Percentiles rank a stretch among this genome's conserved stretches.
These are phyloP conservation scores for Xylophagus ater DNA, from an alignment of 2,888 invertebrate species.

Conservation along the genomic window DNA sequence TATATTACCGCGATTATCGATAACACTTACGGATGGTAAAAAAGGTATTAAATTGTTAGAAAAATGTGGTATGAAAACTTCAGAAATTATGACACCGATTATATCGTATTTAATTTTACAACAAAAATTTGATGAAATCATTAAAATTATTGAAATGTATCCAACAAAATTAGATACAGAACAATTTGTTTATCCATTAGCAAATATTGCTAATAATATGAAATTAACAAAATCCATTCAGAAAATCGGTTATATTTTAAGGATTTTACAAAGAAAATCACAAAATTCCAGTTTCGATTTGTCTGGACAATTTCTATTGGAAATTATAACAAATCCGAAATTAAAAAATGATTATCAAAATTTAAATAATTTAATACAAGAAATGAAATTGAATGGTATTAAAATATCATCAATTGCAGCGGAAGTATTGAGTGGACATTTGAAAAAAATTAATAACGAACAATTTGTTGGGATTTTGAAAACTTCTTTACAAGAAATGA, in stretches of 20 bases:
- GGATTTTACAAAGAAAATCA: conserved; percentile 40
- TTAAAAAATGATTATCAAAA: conserved; percentile 37
- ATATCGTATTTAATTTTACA: conserved; percentile 27
- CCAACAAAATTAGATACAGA: conserved; percentile 44
- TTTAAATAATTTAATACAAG: conserved; percentile 40
- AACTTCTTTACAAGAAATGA: conserved; percentile 34
- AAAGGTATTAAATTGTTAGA: conserved; percentile 27
- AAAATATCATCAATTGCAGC: conserved; percentile 41
- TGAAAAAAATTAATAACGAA: conserved; percentile 23
- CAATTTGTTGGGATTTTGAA: conserved; percentile 14
- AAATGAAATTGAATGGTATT: conserved; percentile 29
- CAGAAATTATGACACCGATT: conserved; percentile 25
- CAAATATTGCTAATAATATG: conserved; percentile 37
- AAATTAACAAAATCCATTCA: conserved; percentile 40
- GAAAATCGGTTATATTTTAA: conserved; percentile 41
- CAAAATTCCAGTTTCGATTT: conserved; percentile 43
- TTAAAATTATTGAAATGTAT: conserved; percentile 25
- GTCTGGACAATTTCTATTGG: conserved; percentile 45
- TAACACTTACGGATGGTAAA: conserved; percentile 26
- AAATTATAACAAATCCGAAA: conserved; percentile 40
- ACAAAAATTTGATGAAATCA: conserved; percentile 24
- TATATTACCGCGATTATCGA: conserved; percentile 41
- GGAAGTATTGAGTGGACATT: conserved; percentile 36
- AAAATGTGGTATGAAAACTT: conserved; percentile 26
- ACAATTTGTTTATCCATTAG: conserved; percentile 40